Conservation (phyloP, 2,888 invertebrate species). For the Deroplatys truncata region DNA sequence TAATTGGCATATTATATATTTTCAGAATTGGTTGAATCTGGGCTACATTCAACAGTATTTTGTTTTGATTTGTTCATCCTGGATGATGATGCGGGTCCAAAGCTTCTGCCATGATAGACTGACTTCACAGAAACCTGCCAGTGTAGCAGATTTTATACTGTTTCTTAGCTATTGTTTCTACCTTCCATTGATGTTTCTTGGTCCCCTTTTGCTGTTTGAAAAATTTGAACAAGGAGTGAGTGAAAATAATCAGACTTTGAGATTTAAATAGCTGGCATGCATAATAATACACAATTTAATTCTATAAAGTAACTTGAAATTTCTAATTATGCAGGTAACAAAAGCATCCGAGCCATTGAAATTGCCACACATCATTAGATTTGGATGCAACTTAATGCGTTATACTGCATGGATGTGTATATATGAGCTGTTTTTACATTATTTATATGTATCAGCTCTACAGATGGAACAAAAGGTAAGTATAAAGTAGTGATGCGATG, state of each 20-base stretch:
- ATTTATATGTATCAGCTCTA: conserved; percentile 75
- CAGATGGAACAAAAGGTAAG: conserved; percentile 59
- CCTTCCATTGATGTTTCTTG: conserved; percentile 75
- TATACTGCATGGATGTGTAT: conserved; percentile 65
- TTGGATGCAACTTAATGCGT: conserved; percentile 46
- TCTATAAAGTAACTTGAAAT: background rate
- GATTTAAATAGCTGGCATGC: background rate
- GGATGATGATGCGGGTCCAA: conserved; percentile 71
- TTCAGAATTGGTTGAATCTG: conserved; percentile 45
- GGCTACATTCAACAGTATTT: conserved; percentile 54
- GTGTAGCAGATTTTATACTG: conserved; percentile 43
- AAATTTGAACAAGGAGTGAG: conserved; percentile 57
- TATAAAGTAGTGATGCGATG: no score
- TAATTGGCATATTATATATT: background rate
- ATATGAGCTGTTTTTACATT: conserved; percentile 71
- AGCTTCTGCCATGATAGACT: conserved; percentile 66
- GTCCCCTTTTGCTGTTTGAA: conserved; percentile 77
- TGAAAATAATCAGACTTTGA: conserved; percentile 1
- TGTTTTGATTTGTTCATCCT: conserved; percentile 52
- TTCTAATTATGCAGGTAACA: conserved; percentile 16
- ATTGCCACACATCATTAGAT: conserved; percentile 31
- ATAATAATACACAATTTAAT: no score
- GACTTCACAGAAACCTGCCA: conserved; percentile 28
- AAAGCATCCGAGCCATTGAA: conserved; percentile 35
- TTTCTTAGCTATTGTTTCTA: conserved; percentile 75